phyloP scores from a whole-genome alignment of 2,797 vertebrate genomes.

The Molothrus ater region DNA sequence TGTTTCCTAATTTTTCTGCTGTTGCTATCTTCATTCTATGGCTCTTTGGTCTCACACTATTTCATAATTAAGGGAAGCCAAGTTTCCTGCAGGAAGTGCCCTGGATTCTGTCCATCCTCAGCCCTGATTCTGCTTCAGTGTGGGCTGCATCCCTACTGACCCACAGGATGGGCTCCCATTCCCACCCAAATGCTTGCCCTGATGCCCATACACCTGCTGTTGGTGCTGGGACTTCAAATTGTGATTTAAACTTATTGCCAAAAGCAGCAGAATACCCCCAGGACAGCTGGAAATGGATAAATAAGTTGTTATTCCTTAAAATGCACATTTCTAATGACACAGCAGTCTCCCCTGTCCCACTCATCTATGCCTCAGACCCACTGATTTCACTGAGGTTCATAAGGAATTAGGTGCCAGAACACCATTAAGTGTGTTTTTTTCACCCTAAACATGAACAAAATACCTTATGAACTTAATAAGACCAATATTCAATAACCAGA shows the following conservation, averaged over 20 bases:
- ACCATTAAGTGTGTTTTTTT: not conserved
- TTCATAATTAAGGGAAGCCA: not conserved
- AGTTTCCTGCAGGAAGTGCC: not conserved
- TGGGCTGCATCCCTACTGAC: fast-evolving
- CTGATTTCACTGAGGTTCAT: not conserved
- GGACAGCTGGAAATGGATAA: not conserved
- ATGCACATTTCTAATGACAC: not conserved
- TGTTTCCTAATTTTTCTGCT: not conserved
- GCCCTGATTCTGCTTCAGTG: not conserved
- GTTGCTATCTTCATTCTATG: not conserved
- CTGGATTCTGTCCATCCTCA: not conserved
- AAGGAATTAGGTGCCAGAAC: not conserved
- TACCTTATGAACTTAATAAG: not conserved
- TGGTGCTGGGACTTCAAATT: not conserved
- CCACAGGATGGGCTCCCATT: not conserved
- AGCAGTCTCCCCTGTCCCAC: not conserved
- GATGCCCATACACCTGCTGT: fast-evolving
- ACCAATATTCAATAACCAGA: not conserved
- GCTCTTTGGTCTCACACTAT: not conserved
- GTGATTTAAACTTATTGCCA: not conserved
- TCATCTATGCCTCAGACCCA: not conserved
- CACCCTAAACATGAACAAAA: not conserved
- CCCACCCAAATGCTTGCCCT: fast-evolving
- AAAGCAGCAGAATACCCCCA: not conserved
- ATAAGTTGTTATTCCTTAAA: not conserved